Evolutionary conservation across 2,797 vertebrate species (phyloP).

Genomic region (Pseudomugil gertrudae): DNA sequence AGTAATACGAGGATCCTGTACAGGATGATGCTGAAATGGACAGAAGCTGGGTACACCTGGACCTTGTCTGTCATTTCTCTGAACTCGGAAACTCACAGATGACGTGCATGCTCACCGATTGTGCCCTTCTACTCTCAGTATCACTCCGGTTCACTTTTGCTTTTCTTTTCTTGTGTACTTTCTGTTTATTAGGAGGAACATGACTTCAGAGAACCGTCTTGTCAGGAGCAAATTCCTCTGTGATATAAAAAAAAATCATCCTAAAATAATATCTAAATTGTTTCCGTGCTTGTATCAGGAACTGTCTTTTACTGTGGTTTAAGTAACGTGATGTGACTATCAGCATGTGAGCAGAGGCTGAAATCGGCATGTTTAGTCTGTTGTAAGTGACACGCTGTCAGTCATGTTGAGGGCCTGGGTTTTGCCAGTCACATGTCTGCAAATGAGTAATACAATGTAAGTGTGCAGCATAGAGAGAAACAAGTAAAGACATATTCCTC

Average conservation of each 20-base stretch:
- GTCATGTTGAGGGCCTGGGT: slow-evolving; percentile 31
- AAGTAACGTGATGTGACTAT: slow-evolving; percentile 67
- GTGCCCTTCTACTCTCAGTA: slow-evolving; percentile 17
- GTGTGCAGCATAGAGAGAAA: slow-evolving; percentile 41
- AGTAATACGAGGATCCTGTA: slow-evolving; percentile 61
- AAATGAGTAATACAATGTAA: slow-evolving; percentile 67
- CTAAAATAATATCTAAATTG: neutral
- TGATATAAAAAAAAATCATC: neutral
- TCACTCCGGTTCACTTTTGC: slow-evolving; percentile 6
- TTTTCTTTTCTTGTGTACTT: slow-evolving; percentile 5
- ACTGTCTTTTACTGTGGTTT: slow-evolving; percentile 30
- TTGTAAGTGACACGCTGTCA: slow-evolving; percentile 56
- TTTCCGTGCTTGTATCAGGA: slow-evolving; percentile 6
- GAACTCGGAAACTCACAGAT: slow-evolving; percentile 25
- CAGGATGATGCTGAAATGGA: slow-evolving; percentile 45
- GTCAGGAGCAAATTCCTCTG: slow-evolving; percentile 16
- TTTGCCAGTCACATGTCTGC: slow-evolving; percentile 74
- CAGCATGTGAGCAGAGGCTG: slow-evolving; percentile 51
- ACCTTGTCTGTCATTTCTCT: slow-evolving; percentile 35
- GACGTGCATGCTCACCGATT: slow-evolving; percentile 9
- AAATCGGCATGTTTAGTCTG: slow-evolving; percentile 46
- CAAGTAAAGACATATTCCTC: slow-evolving; percentile 71
- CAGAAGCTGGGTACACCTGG: slow-evolving; percentile 22
- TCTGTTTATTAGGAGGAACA: neutral
- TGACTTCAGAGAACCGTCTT: slow-evolving; percentile 20